Conservation (phyloP, 2,888 invertebrate genomes). For the Neuroscelio doddi region DNA sequence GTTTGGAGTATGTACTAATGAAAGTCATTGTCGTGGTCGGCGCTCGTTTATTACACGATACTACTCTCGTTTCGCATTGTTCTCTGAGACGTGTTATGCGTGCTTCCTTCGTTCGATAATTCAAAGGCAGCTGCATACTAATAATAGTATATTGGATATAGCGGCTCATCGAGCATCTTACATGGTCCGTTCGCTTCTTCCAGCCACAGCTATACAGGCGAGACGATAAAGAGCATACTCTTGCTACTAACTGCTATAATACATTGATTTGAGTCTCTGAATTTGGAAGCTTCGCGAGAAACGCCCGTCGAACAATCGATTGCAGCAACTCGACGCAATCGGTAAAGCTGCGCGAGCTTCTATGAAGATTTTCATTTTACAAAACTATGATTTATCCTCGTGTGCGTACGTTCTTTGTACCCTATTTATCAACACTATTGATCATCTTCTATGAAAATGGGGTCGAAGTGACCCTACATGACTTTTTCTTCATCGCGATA, state of each 20-base stretch:
- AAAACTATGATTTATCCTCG: constrained; percentile 5
- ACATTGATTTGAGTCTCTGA: constrained; percentile 27
- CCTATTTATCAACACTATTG: too few relatives aligned
- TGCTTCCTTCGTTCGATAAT: constrained; percentile 40
- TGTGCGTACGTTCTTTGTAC: too few relatives aligned
- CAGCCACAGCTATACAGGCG: constrained; percentile 3
- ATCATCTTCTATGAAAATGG: too few relatives aligned
- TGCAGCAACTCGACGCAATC: constrained; percentile 11
- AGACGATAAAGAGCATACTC: constrained; percentile 24
- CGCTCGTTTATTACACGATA: constrained; percentile 37
- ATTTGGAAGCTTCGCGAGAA: constrained; percentile 26
- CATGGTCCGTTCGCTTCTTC: constrained; percentile 5
- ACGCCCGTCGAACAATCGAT: constrained; percentile 36
- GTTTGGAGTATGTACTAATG: constrained; percentile 23
- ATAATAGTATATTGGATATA: constrained; percentile 43
- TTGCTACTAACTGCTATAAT: constrained; percentile 1
- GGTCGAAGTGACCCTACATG: too few relatives aligned
- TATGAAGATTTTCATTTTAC: constrained; percentile 18
- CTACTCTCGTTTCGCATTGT: constrained; percentile 34
- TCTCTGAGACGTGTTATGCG: constrained; percentile 29
- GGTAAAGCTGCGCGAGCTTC: constrained; percentile 4
- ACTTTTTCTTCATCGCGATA: too few relatives aligned
- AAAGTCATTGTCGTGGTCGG: constrained; percentile 45
- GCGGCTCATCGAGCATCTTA: constrained; percentile 31
- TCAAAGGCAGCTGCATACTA: constrained; percentile 46